Base-by-base conservation (phyloP, 2,113 vertebrate species). In the Ammodytes marinus region DNA sequence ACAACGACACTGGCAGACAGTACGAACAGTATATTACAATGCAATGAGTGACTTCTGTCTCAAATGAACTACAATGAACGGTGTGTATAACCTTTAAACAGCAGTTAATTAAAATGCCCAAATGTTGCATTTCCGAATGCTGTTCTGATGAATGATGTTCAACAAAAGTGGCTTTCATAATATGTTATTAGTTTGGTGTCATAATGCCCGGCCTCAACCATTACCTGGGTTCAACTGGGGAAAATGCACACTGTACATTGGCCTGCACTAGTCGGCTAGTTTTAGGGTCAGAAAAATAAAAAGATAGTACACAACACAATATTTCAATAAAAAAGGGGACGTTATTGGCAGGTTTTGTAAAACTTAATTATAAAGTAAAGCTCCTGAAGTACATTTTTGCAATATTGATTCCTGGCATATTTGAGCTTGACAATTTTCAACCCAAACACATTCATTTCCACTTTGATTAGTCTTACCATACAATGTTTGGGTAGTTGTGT, bases 21-120 rank as follows among this genome's bases (percentile, higher is more conserved):
- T 74, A 74, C 59, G 49, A 39, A 80, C n/a, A 74, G 67, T 15
- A 79, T 19, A 4, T 69, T 19, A 74, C 13, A 47, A 52, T 46
- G 68, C 57, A 50, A 67, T 57, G 4, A 79, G 7, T 10, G 46
- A 39, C 37, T n/a, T 39, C 68, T 3, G 46, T 50, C 17, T 43
- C 53, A 12, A 53, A 61, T 57, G 42, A 55, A 68, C 42, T 63
- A 69, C 49, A 57, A 73, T 65, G 61, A 65, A 55, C 10, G 67
- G 39, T 54, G 8, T 71, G 60, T 55, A 63, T 69, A 4, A 49
- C 64, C 7, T 82, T 53, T 50, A 69, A 15, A 57, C 45, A 69
- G 45, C 3, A 54, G 39, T 82, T 10, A 42, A n/a, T 43, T 10
- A 53, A 74, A 83, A 63, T 6, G 57, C 8, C 11, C 60, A 59